These are phyloP conservation scores for Magallana ariakensis DNA, from an alignment of 1,140 invertebrate genomes.

Conservation along the genomic window DNA sequence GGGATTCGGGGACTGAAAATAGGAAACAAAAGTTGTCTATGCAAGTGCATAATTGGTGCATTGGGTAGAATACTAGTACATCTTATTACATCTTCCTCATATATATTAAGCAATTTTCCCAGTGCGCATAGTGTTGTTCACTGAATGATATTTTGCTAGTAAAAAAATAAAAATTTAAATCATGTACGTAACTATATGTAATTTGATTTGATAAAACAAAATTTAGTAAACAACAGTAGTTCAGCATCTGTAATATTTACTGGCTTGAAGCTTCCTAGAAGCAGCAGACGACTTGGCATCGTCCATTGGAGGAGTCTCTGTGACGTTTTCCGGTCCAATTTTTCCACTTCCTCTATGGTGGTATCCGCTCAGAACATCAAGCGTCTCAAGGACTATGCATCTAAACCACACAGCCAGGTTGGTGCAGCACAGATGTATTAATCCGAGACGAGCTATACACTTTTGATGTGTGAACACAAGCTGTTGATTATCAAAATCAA, in stretches of 20 bases:
- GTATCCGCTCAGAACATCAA: conserved; percentile 58
- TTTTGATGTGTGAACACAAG: neutral
- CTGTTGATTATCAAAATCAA: neutral
- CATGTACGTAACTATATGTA: too few relatives aligned
- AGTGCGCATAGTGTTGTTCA: too few relatives aligned
- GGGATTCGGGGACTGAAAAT: neutral
- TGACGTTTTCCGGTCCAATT: neutral
- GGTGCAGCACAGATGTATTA: conserved; percentile 98
- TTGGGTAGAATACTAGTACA: too few relatives aligned
- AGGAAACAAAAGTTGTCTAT: too few relatives aligned
- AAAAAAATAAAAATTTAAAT: too few relatives aligned
- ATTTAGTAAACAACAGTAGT: too few relatives aligned
- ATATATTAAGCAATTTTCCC: too few relatives aligned
- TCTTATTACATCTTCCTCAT: too few relatives aligned
- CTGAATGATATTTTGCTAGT: too few relatives aligned
- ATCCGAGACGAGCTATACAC: conserved; percentile 94
- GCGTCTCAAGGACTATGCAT: conserved; percentile 67
- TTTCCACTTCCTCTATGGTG: neutral
- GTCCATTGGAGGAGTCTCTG: neutral
- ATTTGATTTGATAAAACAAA: too few relatives aligned
- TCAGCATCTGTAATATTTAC: neutral
- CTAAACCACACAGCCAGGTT: conserved; percentile 92
- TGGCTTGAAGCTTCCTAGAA: neutral
- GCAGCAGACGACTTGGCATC: neutral
- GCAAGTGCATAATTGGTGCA: too few relatives aligned